Evolutionary conservation across 2,113 vertebrate species (phyloP), one percentile per base, ranked within the genome.

Genomic region (Sorex fumeus): DNA sequence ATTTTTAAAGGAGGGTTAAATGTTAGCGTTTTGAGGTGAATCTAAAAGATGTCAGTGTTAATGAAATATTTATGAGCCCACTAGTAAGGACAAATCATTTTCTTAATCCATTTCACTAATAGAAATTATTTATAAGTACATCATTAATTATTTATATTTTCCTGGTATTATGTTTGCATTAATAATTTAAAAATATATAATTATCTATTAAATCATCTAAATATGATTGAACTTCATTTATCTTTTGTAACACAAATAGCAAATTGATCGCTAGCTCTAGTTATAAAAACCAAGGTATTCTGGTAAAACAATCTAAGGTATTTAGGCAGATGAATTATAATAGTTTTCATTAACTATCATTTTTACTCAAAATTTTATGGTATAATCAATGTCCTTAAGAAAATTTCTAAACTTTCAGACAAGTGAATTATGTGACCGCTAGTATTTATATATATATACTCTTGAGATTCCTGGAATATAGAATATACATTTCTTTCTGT

Each of bases 91-190:
- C 97, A 98, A 98, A 98, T 98, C 43, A 98, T 97, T 98, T 98
- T 97, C 97, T 97, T 97, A 97, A 98, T 98, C 97, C 98, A 95
- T 98, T 98, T 98, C 97, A 95, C 96, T 95, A 97, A 87, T 95
- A 98, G 97, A 98, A 98, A 98, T 98, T 98, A 98, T 98, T 98
- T 98, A 98, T 98, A 97, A 98, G 97, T 96, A 71, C 85, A 95
- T 96, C 92, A 97, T 98, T 97, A 98, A 98, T 98, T 97, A 98
- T 98, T 98, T 97, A 98, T 57, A 91, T 97, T 97, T 97, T 97
- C 97, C 97, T 98, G 96, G 97, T 97, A 98, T 98, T 97, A 97
- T 98, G 96, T 97, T 97, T 98, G 95, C 93, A 98, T 98, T 97
- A 98, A 98, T 98, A 98, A 98, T 98, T 98, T 96, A 98, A 95